Percentiles rank a stretch among this genome's conserved stretches.
These are phyloP conservation scores for Ormyrus pomaceus DNA, from an alignment of 2,888 invertebrate genomes.

Conservation along the genomic window DNA sequence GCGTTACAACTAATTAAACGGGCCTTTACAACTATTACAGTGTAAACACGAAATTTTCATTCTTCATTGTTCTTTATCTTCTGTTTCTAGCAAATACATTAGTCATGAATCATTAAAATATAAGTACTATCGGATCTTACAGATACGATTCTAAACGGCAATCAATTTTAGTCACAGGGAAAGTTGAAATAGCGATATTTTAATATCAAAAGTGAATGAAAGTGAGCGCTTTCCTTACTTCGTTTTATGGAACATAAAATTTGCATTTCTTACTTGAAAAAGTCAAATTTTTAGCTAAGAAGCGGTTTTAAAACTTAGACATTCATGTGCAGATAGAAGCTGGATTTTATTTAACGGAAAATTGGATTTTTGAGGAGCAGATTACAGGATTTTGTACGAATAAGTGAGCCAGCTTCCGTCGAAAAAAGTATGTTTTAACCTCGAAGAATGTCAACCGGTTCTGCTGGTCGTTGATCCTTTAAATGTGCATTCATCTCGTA, in stretches of 20 bases:
- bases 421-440: constrained; percentile 26
- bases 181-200: constrained; percentile 43
- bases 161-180: constrained; percentile 26
- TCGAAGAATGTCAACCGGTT: constrained; percentile 28
- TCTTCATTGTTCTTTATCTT: not conserved
- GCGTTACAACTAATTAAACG: constrained; percentile 31
- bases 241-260: not conserved
- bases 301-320: not conserved
- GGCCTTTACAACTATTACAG: not conserved
- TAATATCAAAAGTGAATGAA: constrained; percentile 32
- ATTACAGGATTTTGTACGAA: not conserved
- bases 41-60: not conserved
- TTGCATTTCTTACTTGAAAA: constrained; percentile 29
- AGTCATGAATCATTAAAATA: too few relatives aligned
- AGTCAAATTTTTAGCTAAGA: not conserved
- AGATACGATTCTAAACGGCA: constrained; percentile 24
- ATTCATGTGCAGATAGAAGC: constrained; percentile 3
- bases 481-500: not conserved
- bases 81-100: too few relatives aligned
- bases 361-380: too few relatives aligned
- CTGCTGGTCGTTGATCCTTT: constrained; percentile 12
- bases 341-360: not conserved
- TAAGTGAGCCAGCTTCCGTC: not conserved
- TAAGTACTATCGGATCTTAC: too few relatives aligned
- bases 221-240: constrained; percentile 28